phyloP scores from a whole-genome alignment of 2,113 vertebrate species.

The Mobula birostris region DNA sequence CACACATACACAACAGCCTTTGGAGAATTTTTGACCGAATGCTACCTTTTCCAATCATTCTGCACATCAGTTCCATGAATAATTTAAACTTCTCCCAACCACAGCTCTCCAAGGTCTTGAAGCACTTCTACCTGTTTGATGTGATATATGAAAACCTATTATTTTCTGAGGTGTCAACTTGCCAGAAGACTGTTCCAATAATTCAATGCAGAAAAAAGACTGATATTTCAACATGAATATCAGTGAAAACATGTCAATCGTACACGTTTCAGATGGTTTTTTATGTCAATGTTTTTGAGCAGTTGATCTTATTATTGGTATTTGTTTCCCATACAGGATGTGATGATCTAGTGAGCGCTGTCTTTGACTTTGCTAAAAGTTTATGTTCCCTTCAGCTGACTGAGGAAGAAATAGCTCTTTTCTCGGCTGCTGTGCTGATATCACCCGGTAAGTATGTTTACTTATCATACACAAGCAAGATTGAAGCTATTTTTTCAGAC shows the following conservation, averaged over 20 bases:
- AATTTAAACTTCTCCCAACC: not conserved
- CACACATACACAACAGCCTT: not conserved
- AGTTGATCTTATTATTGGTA: not conserved
- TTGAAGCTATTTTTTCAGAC: not conserved
- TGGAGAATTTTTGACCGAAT: not conserved
- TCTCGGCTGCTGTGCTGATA: conserved; percentile 95
- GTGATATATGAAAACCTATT: not conserved
- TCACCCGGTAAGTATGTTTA: conserved; percentile 75
- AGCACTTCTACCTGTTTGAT: not conserved
- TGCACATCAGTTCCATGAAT: not conserved
- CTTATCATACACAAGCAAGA: not conserved
- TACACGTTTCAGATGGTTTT: not conserved
- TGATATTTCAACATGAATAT: not conserved
- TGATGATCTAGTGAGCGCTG: conserved; percentile 90
- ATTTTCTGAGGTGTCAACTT: not conserved
- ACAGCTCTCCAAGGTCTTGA: not conserved
- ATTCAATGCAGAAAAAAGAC: not conserved
- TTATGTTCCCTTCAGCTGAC: conserved; percentile 93
- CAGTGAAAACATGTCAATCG: not conserved
- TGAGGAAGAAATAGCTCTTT: conserved; percentile 95
- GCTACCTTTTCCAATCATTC: not conserved
- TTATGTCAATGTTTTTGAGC: not conserved
- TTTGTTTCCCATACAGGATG: conserved; percentile 65
- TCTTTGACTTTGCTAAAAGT: conserved; percentile 97
- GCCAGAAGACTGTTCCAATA: not conserved